Conservation (phyloP, 2,797 vertebrate species). For the Florisuga fusca region DNA sequence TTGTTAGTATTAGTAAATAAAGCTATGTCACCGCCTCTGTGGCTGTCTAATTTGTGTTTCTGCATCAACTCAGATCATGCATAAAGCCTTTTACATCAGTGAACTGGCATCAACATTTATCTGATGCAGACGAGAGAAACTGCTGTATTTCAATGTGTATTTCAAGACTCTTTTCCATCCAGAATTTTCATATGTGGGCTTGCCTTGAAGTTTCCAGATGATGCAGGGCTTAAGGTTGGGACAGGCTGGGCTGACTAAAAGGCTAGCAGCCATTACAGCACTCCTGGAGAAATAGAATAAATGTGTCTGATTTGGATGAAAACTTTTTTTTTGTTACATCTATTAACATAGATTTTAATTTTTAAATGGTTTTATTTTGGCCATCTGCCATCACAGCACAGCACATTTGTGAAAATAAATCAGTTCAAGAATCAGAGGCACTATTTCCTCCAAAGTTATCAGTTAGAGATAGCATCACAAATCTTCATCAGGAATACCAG, state of each 20-base stretch:
- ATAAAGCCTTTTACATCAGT: background rate
- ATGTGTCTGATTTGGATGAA: background rate
- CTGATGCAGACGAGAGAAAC: background rate
- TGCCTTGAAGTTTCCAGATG: background rate
- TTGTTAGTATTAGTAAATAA: slow-evolving; percentile 51
- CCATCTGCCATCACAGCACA: background rate
- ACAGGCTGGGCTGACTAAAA: background rate
- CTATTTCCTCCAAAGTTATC: background rate
- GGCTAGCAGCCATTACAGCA: background rate
- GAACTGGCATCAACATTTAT: background rate
- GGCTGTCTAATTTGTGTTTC: background rate
- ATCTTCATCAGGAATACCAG: background rate
- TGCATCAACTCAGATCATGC: background rate
- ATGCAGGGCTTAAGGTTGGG: background rate
- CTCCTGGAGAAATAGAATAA: background rate
- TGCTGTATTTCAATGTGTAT: background rate
- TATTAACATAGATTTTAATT: background rate
- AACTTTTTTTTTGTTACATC: background rate
- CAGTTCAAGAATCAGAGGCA: background rate
- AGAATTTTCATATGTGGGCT: background rate
- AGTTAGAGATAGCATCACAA: background rate
- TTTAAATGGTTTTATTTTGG: background rate
- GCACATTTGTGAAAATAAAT: background rate
- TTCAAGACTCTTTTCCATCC: background rate
- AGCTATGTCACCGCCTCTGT: background rate